Percentiles rank a stretch among this genome's conserved stretches.
Evolutionary conservation across 2,113 vertebrate species (phyloP).

Genomic region (Macaca mulatta): DNA sequence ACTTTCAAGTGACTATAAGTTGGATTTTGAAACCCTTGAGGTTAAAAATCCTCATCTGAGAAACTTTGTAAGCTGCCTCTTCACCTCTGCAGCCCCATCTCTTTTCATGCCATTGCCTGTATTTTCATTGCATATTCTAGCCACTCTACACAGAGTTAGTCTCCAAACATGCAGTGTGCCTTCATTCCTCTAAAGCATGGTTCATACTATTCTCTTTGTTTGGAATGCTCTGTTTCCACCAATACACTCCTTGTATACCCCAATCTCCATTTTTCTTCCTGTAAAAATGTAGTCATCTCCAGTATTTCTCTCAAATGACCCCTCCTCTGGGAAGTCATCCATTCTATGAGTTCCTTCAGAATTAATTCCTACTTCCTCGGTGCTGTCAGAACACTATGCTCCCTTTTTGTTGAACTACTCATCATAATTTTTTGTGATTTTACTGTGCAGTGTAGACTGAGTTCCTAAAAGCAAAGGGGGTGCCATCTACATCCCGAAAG

Average conservation of each 20-base stretch:
- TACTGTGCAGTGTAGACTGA: background rate
- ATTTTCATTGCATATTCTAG: background rate
- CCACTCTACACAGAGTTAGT: background rate
- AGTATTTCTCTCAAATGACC: background rate
- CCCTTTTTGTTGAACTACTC: background rate
- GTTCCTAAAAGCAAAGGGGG: background rate
- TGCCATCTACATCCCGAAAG: background rate
- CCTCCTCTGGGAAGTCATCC: background rate
- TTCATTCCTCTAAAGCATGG: background rate
- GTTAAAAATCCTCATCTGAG: background rate
- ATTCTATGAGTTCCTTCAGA: background rate
- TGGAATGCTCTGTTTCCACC: background rate
- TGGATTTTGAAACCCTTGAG: background rate
- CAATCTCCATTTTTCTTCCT: background rate
- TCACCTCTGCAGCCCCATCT: background rate
- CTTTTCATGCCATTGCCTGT: background rate
- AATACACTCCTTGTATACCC: background rate
- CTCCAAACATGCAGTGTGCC: background rate
- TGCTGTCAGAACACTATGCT: background rate
- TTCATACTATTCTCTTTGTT: background rate
- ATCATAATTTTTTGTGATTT: background rate
- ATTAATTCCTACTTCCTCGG: background rate
- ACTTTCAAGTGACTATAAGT: background rate
- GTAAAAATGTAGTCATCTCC: background rate
- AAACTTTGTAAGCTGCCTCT: background rate